Percentiles rank a stretch among this genome's conserved stretches.
Evolutionary conservation across 1,140 invertebrate genomes (phyloP).

Genomic region (Neoseiulus cucumeris): DNA sequence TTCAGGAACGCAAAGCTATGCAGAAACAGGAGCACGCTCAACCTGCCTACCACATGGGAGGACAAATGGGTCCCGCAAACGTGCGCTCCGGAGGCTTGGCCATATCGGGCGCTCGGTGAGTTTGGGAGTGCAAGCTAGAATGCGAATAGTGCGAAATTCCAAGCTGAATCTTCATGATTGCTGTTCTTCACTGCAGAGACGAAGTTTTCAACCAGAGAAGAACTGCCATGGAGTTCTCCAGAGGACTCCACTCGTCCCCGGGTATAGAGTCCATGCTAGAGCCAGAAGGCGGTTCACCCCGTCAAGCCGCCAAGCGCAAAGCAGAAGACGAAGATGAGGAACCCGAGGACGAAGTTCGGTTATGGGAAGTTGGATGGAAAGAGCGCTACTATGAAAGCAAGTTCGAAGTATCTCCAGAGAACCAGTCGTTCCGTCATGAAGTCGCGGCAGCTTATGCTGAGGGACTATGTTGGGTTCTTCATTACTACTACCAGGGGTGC

Average conservation of each 20-base stretch:
- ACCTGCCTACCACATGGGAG: background rate
- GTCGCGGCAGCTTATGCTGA: conserved; percentile 83
- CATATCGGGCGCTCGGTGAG: background rate
- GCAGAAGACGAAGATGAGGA: conserved; percentile 44
- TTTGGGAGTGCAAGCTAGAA: too few species aligned
- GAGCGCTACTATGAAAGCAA: conserved; percentile 92
- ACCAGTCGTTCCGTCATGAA: conserved; percentile 64
- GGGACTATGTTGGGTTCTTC: conserved; percentile 91
- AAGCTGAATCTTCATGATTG: background rate
- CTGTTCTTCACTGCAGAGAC: background rate
- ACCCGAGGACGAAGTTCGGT: conserved; percentile 69
- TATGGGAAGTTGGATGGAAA: conserved; percentile 97
- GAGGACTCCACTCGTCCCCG: background rate
- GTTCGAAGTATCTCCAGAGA: conserved; percentile 62
- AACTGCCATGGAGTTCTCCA: background rate
- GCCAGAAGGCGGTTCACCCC: conserved; percentile 12
- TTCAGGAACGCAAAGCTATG: background rate
- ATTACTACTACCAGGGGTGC: conserved; percentile 98
- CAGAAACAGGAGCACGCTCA: conserved; percentile 2
- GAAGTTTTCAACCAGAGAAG: background rate
- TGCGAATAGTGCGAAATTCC: too few species aligned
- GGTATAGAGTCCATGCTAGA: conserved; percentile 17
- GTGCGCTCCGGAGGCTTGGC: background rate
- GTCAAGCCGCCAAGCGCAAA: conserved; percentile 30
- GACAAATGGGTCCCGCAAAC: background rate